These are phyloP conservation scores for Microctonus hyperodae DNA, from an alignment of 2,888 invertebrate genomes.

Conservation along the genomic window DNA sequence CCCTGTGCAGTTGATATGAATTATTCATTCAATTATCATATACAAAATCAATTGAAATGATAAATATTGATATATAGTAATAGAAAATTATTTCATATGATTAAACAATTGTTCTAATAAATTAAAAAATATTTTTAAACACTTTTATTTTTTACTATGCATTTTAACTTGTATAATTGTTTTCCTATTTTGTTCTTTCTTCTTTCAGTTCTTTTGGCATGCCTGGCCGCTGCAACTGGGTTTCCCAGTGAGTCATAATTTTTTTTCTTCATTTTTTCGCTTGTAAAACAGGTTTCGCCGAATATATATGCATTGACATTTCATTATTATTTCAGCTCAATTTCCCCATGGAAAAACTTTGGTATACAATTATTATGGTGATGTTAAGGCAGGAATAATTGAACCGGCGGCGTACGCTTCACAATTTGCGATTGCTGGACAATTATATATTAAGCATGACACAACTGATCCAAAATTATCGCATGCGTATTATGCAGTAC, in stretches of 20 bases:
- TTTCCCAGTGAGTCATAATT: conserved; percentile 43
- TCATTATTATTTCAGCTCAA: background rate
- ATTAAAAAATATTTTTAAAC: background rate
- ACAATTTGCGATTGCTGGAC: conserved; percentile 55
- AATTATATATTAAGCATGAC: conserved; percentile 52
- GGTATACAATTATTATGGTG: conserved; percentile 60
- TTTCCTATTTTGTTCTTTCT: conserved; percentile 25
- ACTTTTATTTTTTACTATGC: background rate
- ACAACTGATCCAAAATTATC: conserved; percentile 41
- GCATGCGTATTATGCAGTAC: conserved; percentile 50
- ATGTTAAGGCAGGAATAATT: conserved; percentile 57
- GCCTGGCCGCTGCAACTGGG: conserved; percentile 39
- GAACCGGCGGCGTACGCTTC: conserved; percentile 56
- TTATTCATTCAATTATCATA: background rate
- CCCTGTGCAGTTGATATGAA: background rate
- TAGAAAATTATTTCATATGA: background rate
- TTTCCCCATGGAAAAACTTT: conserved; percentile 65
- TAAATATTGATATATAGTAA: conserved; percentile 1
- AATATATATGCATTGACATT: background rate
- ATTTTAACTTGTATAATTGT: conserved; percentile 1
- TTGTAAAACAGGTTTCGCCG: background rate
- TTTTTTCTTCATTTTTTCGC: background rate
- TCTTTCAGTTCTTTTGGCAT: conserved; percentile 44
- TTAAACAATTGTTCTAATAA: conserved; percentile 5
- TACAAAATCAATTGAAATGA: background rate